Conservation (phyloP, 2,797 vertebrate genomes). For the Apogon hyalosoma region DNA sequence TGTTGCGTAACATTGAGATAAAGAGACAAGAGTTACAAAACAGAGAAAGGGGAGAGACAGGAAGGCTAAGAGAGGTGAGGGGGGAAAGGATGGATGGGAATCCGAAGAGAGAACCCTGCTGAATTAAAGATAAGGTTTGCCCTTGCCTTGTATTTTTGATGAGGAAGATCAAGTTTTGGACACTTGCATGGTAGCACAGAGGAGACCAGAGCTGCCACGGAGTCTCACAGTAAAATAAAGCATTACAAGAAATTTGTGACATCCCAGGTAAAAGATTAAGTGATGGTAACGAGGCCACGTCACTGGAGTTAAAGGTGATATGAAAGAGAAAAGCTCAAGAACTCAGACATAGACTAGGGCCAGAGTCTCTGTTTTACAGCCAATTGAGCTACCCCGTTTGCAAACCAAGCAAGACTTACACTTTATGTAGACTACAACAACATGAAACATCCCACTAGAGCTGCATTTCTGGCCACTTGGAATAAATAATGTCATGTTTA, state of each 20-base stretch:
- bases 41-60: constrained; percentile 16
- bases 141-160: constrained; percentile 69
- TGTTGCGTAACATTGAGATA: constrained; percentile 45
- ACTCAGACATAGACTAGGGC: no score
- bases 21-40: constrained; percentile 7
- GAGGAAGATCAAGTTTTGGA: constrained; percentile 64
- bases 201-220: constrained; percentile 18
- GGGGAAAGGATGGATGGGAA: constrained; percentile 30
- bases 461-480: no score
- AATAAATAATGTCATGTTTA: no score
- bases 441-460: no score
- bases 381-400: no score
- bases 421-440: no score
- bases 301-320: constrained; percentile 17
- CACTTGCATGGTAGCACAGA: constrained; percentile 21
- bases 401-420: no score
- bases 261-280: constrained; percentile 3
- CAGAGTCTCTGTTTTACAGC: no score
- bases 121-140: constrained; percentile 72
- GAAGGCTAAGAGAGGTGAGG: constrained; percentile 21
- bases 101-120: constrained; percentile 60
- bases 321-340: not conserved
- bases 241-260: constrained; percentile 13
- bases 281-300: constrained; percentile 17
- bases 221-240: constrained; percentile 20